These are phyloP conservation scores for Natrix natrix DNA, from an alignment of 2,797 vertebrate genomes.

Conservation along the genomic window DNA sequence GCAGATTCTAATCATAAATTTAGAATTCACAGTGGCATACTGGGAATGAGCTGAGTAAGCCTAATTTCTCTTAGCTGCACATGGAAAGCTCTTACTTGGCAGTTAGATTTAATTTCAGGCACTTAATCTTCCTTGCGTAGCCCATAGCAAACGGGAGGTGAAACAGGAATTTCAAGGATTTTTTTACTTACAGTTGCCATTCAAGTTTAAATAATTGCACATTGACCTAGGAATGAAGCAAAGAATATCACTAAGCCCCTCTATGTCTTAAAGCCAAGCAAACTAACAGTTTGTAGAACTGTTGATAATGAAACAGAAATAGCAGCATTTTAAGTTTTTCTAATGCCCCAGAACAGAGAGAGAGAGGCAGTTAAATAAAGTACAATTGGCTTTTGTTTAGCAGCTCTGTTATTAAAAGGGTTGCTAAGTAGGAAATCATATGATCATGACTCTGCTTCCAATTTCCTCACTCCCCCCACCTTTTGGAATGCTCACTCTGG, in stretches of 20 bases:
- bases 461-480: neutral
- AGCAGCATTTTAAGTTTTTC: neutral
- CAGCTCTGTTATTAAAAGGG: neutral
- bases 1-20: conserved; percentile 18
- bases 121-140: neutral
- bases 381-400: neutral
- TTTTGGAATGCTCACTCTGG: neutral
- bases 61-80: conserved; percentile 1
- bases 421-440: neutral
- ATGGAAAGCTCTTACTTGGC: neutral
- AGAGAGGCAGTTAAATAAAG: neutral
- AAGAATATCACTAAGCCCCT: neutral
- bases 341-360: neutral
- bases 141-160: neutral
- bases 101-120: neutral
- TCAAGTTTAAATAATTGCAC: conserved; percentile 6
- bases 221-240: conserved; percentile 22
- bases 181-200: conserved; percentile 6
- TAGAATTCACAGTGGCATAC: neutral
- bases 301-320: neutral
- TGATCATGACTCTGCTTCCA: neutral
- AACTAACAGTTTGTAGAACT: neutral
- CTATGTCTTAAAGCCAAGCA: neutral
- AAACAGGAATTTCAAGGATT: neutral
- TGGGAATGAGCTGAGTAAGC: neutral